Base-by-base conservation (phyloP, 2,113 vertebrate species). In the Emydura subglobosa region DNA sequence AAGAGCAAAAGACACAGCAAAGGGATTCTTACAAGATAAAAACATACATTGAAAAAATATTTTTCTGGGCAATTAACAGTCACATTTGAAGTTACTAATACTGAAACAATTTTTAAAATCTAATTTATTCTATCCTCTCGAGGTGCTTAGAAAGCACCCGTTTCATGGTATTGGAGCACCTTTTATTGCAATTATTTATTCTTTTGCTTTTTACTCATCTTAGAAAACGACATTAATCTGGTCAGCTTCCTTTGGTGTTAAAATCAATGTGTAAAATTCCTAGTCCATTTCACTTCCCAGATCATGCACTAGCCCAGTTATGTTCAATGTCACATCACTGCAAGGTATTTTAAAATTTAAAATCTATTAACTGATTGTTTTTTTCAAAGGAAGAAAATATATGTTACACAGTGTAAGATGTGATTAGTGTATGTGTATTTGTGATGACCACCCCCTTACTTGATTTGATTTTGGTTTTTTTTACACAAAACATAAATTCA, bases 381-480 rank as follows among this genome's bases (percentile, higher is more conserved):
- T 93, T 79, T 54, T 25, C 84, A 82, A 94, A 94, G 79, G 65
- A 91, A 88, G 34, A 86, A 95, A 86, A 93, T 2, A 89, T 72
- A 92, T 82, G 5, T 84, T 91, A 91, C 85, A 72, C 85, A 74
- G 11, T 61, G 57, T 31, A 14, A 13, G 27, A 59, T 59, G 5
- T 31, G 27, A 59, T 61, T 61, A 61, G 57, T 14, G 13, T 61
- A 13, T 61, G 27, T 61, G 29, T 34, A 61, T 61, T 93, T 91
- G 54, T 86, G 55, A 53, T 82, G 91, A 59, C 5, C 7, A 44
- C 42, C 34, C 7, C 4, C 4, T 89, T 87, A 81, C 25, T 93
- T 82, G 12, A 82, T 87, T 89, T 85, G 65, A 27, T 91, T 91
- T 86, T 83, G 0, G 13, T 1, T 76, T 94, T 5, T 91, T 85